Evolutionary conservation across 2,888 invertebrate species (phyloP).

Genomic region (Hypena proboscidalis): DNA sequence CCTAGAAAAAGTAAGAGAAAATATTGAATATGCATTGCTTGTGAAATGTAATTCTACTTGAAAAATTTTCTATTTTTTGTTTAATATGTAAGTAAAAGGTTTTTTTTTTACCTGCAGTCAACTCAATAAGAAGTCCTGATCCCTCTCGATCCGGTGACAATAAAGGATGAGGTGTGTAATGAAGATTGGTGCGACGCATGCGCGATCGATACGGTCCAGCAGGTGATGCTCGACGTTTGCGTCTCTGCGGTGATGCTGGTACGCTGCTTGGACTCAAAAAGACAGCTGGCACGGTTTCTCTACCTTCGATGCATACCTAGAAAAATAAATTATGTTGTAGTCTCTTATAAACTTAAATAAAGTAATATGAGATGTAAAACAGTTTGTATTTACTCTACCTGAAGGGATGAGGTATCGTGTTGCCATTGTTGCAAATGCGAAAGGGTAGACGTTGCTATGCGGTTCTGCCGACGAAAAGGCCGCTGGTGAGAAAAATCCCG

Average conservation of each 20-base stretch:
- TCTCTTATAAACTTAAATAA: too few species aligned
- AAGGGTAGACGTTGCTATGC: constrained; percentile 54
- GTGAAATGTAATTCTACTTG: neutral
- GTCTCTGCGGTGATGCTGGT: constrained; percentile 87
- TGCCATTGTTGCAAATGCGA: constrained; percentile 73
- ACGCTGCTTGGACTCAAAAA: constrained; percentile 91
- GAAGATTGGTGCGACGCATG: constrained; percentile 77
- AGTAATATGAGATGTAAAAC: neutral
- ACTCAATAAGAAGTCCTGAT: constrained; percentile 91
- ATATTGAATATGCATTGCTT: neutral
- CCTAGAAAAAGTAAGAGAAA: constrained; percentile 38
- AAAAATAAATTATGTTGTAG: constrained; percentile 7
- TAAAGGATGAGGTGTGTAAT: constrained; percentile 97
- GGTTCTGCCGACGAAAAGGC: constrained; percentile 64
- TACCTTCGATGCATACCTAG: constrained; percentile 84
- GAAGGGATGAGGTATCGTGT: constrained; percentile 68
- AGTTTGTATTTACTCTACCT: constrained; percentile 53
- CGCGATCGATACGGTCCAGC: constrained; percentile 83
- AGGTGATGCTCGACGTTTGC: constrained; percentile 87
- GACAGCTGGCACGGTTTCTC: constrained; percentile 89
- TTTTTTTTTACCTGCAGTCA: constrained; percentile 58
- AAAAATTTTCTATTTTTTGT: too few species aligned
- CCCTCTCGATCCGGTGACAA: constrained; percentile 96
- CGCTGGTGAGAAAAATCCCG: constrained; percentile 88
- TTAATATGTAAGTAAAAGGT: too few species aligned